Percentiles rank a stretch among this genome's conserved stretches.
Evolutionary conservation across 2,113 vertebrate genomes (phyloP).

Genomic region (Brachypteracias leptosomus): DNA sequence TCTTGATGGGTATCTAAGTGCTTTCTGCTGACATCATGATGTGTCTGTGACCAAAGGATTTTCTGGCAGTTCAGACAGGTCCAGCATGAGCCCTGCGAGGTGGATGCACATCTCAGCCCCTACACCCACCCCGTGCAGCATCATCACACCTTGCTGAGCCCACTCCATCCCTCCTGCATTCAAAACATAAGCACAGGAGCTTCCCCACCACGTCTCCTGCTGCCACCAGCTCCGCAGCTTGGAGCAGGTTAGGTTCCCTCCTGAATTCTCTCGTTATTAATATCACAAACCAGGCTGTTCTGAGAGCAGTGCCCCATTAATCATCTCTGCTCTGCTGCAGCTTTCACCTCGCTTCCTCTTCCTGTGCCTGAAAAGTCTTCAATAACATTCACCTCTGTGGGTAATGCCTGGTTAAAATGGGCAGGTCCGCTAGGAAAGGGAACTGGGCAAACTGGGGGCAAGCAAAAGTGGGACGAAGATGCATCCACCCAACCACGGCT

Average conservation of each 20-base stretch:
- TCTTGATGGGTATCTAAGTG: background rate
- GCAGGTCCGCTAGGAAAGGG: background rate
- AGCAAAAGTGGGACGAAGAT: background rate
- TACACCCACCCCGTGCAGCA: background rate
- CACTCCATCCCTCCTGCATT: background rate
- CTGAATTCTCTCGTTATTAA: constrained; percentile 58
- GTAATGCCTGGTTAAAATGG: background rate
- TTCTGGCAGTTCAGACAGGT: background rate
- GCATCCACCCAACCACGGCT: background rate
- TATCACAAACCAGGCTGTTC: constrained; percentile 50
- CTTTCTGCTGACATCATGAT: background rate
- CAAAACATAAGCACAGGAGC: background rate
- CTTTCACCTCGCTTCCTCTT: constrained; percentile 27
- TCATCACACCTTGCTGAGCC: background rate
- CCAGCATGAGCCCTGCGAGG: background rate
- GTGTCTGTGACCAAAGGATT: background rate
- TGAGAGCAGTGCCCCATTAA: constrained; percentile 35
- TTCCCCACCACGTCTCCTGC: background rate
- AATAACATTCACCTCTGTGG: background rate
- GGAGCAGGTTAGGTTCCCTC: constrained; percentile 29
- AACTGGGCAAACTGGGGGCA: background rate
- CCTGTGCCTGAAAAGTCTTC: background rate
- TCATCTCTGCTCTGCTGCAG: constrained; percentile 41
- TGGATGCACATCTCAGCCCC: background rate
- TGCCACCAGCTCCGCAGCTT: background rate